Conservation (phyloP, 2,888 invertebrate species). For the Hypolimnas misippus region DNA sequence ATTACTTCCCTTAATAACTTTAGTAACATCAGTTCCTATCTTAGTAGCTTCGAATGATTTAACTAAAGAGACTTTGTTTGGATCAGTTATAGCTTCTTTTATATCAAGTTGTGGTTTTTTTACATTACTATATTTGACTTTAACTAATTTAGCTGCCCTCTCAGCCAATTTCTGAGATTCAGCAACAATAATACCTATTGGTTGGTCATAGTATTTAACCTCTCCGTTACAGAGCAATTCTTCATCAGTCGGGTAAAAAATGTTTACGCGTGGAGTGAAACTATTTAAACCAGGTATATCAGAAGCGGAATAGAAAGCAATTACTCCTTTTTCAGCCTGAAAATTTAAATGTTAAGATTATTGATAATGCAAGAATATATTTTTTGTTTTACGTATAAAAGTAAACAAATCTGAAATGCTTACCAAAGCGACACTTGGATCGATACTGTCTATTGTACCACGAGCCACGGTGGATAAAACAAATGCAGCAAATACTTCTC, state of each 20-base stretch:
- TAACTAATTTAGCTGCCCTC: conserved; percentile 78
- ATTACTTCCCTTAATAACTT: conserved; percentile 56
- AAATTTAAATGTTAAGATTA: no score
- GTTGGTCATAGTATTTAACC: conserved; percentile 85
- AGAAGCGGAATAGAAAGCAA: conserved; percentile 83
- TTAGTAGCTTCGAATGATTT: conserved; percentile 45
- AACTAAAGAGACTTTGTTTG: conserved; percentile 46
- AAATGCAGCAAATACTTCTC: conserved; percentile 87
- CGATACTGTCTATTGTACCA: conserved; percentile 83
- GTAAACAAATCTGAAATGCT: conserved; percentile 36
- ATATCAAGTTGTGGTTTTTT: conserved; percentile 57
- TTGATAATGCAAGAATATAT: not conserved
- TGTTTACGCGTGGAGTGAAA: conserved; percentile 57
- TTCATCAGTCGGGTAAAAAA: conserved; percentile 51
- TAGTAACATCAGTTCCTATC: conserved; percentile 49
- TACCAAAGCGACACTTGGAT: conserved; percentile 86
- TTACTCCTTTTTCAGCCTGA: conserved; percentile 84
- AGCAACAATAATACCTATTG: conserved; percentile 87
- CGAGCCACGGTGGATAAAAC: conserved; percentile 83
- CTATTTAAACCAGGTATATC: conserved; percentile 86
- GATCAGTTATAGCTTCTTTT: conserved; percentile 50
- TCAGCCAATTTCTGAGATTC: conserved; percentile 75
- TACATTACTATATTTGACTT: conserved; percentile 75
- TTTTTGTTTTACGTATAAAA: not conserved
- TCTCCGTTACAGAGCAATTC: conserved; percentile 77